These are phyloP conservation scores for Acanthosoma haemorrhoidale DNA, from an alignment of 2,888 invertebrate species.

Conservation along the genomic window DNA sequence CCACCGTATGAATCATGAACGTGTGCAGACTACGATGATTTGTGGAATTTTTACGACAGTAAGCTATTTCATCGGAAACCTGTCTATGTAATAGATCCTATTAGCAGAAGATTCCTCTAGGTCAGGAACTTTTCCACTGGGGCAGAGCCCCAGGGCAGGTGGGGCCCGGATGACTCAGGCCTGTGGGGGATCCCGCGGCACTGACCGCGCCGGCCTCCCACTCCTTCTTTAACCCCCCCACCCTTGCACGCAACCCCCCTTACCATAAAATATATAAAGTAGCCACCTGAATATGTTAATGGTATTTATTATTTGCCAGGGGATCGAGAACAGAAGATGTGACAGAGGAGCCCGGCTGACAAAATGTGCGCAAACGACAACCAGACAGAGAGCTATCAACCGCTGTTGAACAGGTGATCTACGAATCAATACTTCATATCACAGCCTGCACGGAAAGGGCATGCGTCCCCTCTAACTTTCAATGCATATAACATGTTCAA, in stretches of 20 bases:
- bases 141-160: neutral
- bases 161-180: neutral
- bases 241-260: neutral
- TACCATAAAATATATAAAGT: too few species aligned
- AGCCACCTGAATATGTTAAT: neutral
- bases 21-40: too few species aligned
- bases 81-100: too few species aligned
- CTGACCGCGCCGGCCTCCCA: neutral
- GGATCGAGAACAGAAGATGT: neutral
- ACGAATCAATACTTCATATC: neutral
- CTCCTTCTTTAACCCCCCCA: too few species aligned
- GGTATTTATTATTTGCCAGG: neutral
- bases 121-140: slow-evolving; percentile 1
- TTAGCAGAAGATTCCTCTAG: too few species aligned
- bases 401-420: slow-evolving; percentile 36
- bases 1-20: too few species aligned
- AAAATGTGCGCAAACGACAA: slow-evolving; percentile 40
- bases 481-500: too few species aligned
- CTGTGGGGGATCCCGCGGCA: neutral
- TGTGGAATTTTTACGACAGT: too few species aligned
- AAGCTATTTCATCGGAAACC: too few species aligned
- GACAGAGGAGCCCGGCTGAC: neutral
- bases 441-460: neutral
- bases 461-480: neutral
- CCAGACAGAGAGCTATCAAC: slow-evolving; percentile 33